Evolutionary conservation across 2,888 invertebrate genomes (phyloP), one percentile per base, ranked within the genome.

Genomic region (Cephonodes hylas): DNA sequence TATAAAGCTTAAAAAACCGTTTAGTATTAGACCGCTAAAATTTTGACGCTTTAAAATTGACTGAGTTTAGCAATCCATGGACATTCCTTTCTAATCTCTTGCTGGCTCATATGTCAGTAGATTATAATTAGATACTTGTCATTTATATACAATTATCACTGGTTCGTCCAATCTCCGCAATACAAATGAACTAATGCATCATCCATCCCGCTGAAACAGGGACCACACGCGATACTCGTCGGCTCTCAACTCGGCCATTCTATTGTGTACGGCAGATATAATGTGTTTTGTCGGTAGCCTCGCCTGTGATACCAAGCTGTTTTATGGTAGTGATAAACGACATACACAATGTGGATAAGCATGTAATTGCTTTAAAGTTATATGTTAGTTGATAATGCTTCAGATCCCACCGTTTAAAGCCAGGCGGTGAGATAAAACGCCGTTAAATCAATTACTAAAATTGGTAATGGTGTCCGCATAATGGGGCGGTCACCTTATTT

Each of bases 191-290:
- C 25, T 22, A 59, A 10, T 7, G 3, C 3, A 7, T 59, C 6
- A 3, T 42, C 45, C n/a, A n/a, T n/a, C 42, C 48, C 81, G 82
- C 83, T 75, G 0, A 0, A 65, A 84, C 38, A 77, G 62, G 2
- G 59, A 48, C 80, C 70, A 48, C 31, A 65, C 68, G 46, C 58
- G 58, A 48, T 42, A 71, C 13, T 77, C 79, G 81, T 81, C 83
- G 79, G 81, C 84, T 81, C 77, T 81, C 79, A 81, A 80, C 78
- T 83, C 74, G 78, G 76, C 89, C 87, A 88, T 89, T 88, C 88
- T 85, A 90, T 90, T 90, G 91, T 91, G 86, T 88, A 83, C 82
- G 75, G 76, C 71, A 82, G 86, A 87, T 88, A 88, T 88, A 89
- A 88, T 87, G 84, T 89, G 90, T 88, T 89, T 88, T 87, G 89